Evolutionary conservation across 1,140 invertebrate species (phyloP), one percentile per base, ranked within the genome.

Genomic region (Venustaconcha ellipsiformis): DNA sequence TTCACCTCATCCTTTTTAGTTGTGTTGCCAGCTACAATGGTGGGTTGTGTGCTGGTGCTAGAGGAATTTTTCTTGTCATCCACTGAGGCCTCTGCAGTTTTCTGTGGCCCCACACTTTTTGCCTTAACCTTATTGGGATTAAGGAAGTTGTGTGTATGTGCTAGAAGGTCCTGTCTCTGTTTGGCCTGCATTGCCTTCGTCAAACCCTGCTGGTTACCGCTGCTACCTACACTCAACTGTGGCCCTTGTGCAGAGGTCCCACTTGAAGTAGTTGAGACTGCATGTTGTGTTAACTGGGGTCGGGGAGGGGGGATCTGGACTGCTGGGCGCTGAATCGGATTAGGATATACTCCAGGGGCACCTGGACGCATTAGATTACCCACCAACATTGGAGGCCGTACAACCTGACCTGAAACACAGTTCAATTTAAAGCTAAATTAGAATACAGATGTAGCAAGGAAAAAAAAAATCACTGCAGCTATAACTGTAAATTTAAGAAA

Each of bases 111-210:
- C 3, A 1, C 37, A 37, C 6, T 37, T 37, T 37, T 37, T 4
- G 5, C 37, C 37, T 37, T 37, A 37, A 37, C 8, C 37, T 82
- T 82, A 67, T 82, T 68, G 12, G 81, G 83, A 64, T 84, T 86
- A 18, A 88, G 70, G 77, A 87, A 88, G 71, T 77, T 86, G 72
- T 83, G 79, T 13, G 81, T 81, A 62, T 84, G 81, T 15, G 78
- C 78, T 68, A 88, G 68, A 37, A 83, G 67, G 23, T 84, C 84
- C 67, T 82, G 79, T 26, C 86, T 77, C 66, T 86, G 81, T 67
- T 83, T 78, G n/a, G 81, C 82, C 70, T 81, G 84, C 15, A 86
- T 26, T 48, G 59, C 65, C 23, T 70, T 66, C 56, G 70, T 66
- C 59, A 67, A 11, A 17, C 59, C 30, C 30, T 26, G 65, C 13